Evolutionary conservation across 2,888 invertebrate genomes (phyloP).

Genomic region (Actias luna): DNA sequence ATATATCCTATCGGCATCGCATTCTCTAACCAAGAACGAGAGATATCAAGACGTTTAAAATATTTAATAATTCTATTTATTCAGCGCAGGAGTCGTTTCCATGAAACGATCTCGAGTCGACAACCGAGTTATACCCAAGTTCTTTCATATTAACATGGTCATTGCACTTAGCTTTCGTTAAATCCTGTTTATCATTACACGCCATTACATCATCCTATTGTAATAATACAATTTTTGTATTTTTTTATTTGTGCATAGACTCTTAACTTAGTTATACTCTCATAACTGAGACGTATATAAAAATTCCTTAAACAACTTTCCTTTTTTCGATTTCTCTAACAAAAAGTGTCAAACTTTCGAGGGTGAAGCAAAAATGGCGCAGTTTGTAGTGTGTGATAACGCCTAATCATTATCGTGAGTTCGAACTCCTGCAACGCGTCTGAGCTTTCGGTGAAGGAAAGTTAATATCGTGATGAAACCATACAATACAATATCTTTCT

Average conservation of each 20-base stretch:
- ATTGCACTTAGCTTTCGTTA: conserved; percentile 5
- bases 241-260: background rate
- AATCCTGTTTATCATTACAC: conserved; percentile 6
- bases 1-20: background rate
- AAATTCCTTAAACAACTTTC: too few species aligned
- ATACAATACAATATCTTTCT: too few species aligned
- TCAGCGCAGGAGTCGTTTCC: conserved; percentile 1
- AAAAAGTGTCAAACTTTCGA: too few species aligned
- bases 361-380: too few species aligned
- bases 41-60: background rate
- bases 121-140: background rate
- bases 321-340: too few species aligned
- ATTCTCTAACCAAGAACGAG: background rate
- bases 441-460: too few species aligned
- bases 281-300: too few species aligned
- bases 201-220: conserved; percentile 3
- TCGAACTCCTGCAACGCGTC: too few species aligned
- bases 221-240: background rate
- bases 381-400: too few species aligned
- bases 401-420: too few species aligned
- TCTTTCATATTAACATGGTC: conserved; percentile 7
- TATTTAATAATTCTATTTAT: background rate
- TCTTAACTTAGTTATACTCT: background rate
- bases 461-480: too few species aligned
- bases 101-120: background rate